Evolutionary conservation across 1,140 invertebrate genomes (phyloP).

Genomic region (Olivierus martensii): DNA sequence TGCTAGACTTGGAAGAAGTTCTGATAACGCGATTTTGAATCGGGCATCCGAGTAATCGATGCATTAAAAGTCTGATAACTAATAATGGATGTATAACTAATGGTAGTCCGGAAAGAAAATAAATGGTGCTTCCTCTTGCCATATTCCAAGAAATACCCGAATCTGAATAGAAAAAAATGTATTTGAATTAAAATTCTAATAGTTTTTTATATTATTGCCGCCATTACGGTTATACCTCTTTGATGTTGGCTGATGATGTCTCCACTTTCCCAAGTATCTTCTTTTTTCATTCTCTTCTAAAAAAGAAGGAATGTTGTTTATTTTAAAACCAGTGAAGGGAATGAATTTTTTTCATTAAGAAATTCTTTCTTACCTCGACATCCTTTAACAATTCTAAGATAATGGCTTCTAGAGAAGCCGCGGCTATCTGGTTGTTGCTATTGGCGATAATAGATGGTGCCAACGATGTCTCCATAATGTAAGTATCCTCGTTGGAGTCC

Average conservation of each 20-base stretch:
- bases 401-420: slow-evolving; percentile 37
- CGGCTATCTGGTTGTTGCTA: slow-evolving; percentile 25
- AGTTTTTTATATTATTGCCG: too few relatives aligned
- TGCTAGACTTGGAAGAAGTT: slow-evolving; percentile 5
- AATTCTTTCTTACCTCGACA: slow-evolving; percentile 28
- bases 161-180: too few relatives aligned
- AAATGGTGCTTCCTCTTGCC: too few relatives aligned
- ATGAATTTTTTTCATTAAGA: too few relatives aligned
- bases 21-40: slow-evolving; percentile 6
- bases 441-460: slow-evolving; percentile 28
- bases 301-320: too few relatives aligned
- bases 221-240: too few relatives aligned
- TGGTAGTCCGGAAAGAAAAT: slow-evolving; percentile 27
- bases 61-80: slow-evolving; percentile 41
- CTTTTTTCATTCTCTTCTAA: too few relatives aligned
- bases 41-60: slow-evolving; percentile 35
- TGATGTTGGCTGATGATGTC: too few relatives aligned
- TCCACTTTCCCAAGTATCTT: too few relatives aligned
- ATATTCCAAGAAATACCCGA: too few relatives aligned
- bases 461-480: slow-evolving; percentile 36
- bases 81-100: slow-evolving; percentile 43
- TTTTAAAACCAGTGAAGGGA: too few relatives aligned
- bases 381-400: slow-evolving; percentile 34
- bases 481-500: slow-evolving; percentile 33
- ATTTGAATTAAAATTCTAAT: too few relatives aligned